phyloP scores from a whole-genome alignment of 2,888 invertebrate species.

The Chrysopilus asiliformis region DNA sequence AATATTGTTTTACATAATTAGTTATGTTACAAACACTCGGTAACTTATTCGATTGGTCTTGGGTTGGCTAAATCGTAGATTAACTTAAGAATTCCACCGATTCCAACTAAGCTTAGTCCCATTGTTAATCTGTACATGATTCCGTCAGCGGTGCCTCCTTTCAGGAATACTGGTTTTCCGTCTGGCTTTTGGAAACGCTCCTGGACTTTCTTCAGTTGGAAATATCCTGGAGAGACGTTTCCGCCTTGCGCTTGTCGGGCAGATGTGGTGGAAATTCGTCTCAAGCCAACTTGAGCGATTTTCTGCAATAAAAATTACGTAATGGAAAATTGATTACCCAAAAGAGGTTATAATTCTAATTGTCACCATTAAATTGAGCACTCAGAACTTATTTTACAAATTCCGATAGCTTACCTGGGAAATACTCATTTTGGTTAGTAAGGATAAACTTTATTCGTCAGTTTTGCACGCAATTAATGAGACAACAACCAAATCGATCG shows the following conservation, averaged over 20 bases:
- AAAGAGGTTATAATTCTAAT: too few species aligned
- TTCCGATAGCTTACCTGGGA: constrained; percentile 30
- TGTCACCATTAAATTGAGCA: too few species aligned
- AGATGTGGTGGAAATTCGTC: constrained; percentile 13
- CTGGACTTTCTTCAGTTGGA: constrained; percentile 16
- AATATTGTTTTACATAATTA: too few species aligned
- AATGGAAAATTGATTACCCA: constrained; percentile 17
- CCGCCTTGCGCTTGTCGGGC: constrained; percentile 1
- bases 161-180: constrained; percentile 39
- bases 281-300: constrained; percentile 29
- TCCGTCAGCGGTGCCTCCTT: constrained; percentile 37
- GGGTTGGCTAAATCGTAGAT: constrained; percentile 22
- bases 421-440: constrained; percentile 22
- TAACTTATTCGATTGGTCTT: constrained; percentile 13
- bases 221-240: constrained; percentile 16
- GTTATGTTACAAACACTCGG: too few species aligned
- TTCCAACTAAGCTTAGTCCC: constrained; percentile 27
- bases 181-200: constrained; percentile 33
- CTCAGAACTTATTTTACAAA: too few species aligned
- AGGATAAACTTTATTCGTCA: constrained; percentile 1
- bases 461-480: constrained; percentile 2
- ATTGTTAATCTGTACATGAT: constrained; percentile 35
- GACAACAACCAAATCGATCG: too few species aligned
- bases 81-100: constrained; percentile 24
- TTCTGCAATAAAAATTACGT: constrained; percentile 27